Evolutionary conservation across 2,888 invertebrate genomes (phyloP), one percentile per base, ranked within the genome.

Genomic region (Crocallis elinguaria): DNA sequence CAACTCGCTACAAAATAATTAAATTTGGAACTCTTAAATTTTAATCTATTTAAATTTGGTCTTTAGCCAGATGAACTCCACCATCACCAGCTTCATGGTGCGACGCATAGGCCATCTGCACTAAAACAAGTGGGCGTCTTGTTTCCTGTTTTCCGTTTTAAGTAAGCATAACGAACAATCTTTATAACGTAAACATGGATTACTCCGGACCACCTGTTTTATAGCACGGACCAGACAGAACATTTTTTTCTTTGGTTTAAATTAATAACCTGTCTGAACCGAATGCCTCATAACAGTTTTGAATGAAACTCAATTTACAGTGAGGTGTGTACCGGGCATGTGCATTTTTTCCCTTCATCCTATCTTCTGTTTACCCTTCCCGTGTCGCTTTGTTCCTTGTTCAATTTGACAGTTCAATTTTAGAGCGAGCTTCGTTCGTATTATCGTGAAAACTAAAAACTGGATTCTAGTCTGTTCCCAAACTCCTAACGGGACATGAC

Each of bases 341-440:
- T 71, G 66, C 63, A 60, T 60, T 71, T 75, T 73, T 73, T 38
- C 61, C 54, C 62, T 53, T 68, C 41, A 32, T 37, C 23, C 30
- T 19, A 5, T 35, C 62, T 57, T 63, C 60, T 71, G 59, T 66
- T 69, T 71, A 62, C 64, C 41, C 56, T 48, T 57, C 50, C 59
- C 58, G 50, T 62, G 41, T 50, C 64, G 64, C 67, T 65, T 71
- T 70, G 66, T 67, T 66, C 51, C 52, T 53, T 44, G 57, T 52
- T 55, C 63, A 69, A 60, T 69, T 73, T 75, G 75, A 75, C 72
- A 73, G 70, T 71, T 76, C 69, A 70, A 71, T 69, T 73, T 71
- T 60, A 60, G 55, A 54, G 54, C 53, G 58, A 60, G 58, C 39
- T 51, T 36, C 29, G 58, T 51, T 36, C 29, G 58, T 58, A 64